Conservation (phyloP, 2,888 invertebrate genomes). For the Pharmacophagus antenor region DNA sequence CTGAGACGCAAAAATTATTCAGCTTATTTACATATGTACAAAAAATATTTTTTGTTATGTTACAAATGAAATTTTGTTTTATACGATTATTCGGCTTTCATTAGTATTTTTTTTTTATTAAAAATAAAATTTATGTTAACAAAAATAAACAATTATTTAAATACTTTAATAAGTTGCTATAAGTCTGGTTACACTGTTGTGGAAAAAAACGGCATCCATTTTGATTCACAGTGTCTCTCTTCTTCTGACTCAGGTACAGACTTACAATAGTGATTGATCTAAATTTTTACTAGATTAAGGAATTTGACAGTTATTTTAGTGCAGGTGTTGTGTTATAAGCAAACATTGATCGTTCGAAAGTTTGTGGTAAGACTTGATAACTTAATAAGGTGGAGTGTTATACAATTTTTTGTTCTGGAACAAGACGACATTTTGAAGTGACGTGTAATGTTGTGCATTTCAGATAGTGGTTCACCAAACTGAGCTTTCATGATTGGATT, state of each 20-base stretch:
- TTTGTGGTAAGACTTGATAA: slow-evolving; percentile 71
- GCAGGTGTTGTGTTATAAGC: slow-evolving; percentile 50
- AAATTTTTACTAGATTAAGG: slow-evolving; percentile 33
- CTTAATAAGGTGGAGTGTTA: slow-evolving; percentile 57
- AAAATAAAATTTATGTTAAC: too few relatives aligned
- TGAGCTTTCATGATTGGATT: slow-evolving; percentile 88
- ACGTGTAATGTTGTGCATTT: slow-evolving; percentile 81
- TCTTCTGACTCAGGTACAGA: slow-evolving; percentile 24
- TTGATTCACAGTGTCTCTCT: slow-evolving; percentile 12
- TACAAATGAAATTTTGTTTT: too few relatives aligned
- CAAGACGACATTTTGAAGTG: slow-evolving; percentile 78
- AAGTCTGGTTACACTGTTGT: background rate
- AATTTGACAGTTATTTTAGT: slow-evolving; percentile 40
- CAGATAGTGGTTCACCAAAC: slow-evolving; percentile 77
- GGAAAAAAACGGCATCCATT: slow-evolving; percentile 21
- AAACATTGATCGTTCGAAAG: slow-evolving; percentile 46
- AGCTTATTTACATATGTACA: too few relatives aligned
- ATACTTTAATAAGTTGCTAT: background rate
- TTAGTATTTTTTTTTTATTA: too few relatives aligned
- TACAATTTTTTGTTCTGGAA: slow-evolving; percentile 50
- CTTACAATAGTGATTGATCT: slow-evolving; percentile 29
- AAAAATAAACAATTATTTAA: background rate
- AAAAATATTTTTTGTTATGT: too few relatives aligned
- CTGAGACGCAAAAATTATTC: too few relatives aligned
- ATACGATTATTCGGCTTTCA: too few relatives aligned